Conservation (phyloP, 2,888 invertebrate species). For the Seira musarum region DNA sequence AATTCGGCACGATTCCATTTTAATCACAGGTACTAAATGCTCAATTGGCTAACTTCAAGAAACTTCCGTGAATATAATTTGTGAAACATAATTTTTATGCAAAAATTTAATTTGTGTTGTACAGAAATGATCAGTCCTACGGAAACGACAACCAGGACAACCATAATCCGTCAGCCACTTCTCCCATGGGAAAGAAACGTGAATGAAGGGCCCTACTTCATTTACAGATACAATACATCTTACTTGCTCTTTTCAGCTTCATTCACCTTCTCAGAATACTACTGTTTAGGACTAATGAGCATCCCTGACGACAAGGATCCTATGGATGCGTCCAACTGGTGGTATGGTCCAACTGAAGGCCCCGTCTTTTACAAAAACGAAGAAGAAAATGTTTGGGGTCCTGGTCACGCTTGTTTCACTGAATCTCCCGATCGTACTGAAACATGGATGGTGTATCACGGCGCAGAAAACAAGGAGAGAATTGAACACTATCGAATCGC, state of each 20-base stretch:
- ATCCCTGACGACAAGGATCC: constrained; percentile 63
- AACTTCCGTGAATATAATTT: background rate
- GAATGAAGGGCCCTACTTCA: constrained; percentile 63
- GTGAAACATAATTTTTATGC: background rate
- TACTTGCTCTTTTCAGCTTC: constrained; percentile 65
- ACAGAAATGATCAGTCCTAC: constrained; percentile 64
- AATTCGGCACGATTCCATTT: constrained; percentile 60
- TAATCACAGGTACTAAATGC: constrained; percentile 65
- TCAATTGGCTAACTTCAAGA: no score
- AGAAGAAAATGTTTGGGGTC: constrained; percentile 61
- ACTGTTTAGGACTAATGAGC: constrained; percentile 66
- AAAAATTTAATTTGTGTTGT: background rate
- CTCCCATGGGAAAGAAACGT: constrained; percentile 65
- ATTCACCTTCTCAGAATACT: constrained; percentile 65
- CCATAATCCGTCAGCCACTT: constrained; percentile 56
- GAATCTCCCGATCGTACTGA: constrained; percentile 48
- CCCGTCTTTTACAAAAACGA: constrained; percentile 66
- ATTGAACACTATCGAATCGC: constrained; percentile 51
- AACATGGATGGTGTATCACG: constrained; percentile 64
- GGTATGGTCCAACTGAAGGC: constrained; percentile 58
- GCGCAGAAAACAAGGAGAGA: constrained; percentile 19
- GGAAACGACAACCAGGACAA: constrained; percentile 42
- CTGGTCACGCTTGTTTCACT: constrained; percentile 65
- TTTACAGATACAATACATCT: constrained; percentile 56
- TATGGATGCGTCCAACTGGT: constrained; percentile 64